Evolutionary conservation across 2,797 vertebrate genomes (phyloP).

Genomic region (Balearica regulorum): DNA sequence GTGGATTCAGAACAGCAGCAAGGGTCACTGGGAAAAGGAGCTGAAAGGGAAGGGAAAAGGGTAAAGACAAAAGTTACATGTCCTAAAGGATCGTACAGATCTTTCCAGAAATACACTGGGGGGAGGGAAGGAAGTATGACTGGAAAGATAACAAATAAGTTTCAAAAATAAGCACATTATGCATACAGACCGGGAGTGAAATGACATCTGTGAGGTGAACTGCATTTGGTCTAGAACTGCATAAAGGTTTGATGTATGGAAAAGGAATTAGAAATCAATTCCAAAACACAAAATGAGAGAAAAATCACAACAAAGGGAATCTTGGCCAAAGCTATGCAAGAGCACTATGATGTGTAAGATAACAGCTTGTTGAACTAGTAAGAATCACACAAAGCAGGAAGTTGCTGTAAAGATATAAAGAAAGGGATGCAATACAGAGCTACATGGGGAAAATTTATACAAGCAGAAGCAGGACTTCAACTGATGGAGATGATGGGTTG

Average conservation of each 20-base stretch:
- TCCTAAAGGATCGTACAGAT: neutral
- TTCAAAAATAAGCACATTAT: neutral
- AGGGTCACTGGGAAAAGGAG: neutral
- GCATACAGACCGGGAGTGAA: neutral
- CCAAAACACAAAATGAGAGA: neutral
- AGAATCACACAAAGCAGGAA: neutral
- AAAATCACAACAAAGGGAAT: neutral
- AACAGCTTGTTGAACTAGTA: neutral
- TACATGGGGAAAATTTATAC: neutral
- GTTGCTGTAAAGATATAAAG: neutral
- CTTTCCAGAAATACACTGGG: neutral
- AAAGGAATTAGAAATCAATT: neutral
- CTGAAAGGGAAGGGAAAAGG: neutral
- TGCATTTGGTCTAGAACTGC: neutral
- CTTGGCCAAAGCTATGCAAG: neutral
- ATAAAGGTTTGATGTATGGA: neutral
- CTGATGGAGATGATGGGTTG: neutral
- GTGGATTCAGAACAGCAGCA: neutral
- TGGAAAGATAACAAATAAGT: neutral
- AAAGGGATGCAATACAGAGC: neutral
- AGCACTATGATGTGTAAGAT: neutral
- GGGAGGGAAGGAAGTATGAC: neutral
- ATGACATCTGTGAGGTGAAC: neutral
- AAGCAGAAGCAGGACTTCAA: neutral
- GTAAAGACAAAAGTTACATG: neutral